phyloP scores from a whole-genome alignment of 2,888 invertebrate genomes.

The Dryobota labecula region DNA sequence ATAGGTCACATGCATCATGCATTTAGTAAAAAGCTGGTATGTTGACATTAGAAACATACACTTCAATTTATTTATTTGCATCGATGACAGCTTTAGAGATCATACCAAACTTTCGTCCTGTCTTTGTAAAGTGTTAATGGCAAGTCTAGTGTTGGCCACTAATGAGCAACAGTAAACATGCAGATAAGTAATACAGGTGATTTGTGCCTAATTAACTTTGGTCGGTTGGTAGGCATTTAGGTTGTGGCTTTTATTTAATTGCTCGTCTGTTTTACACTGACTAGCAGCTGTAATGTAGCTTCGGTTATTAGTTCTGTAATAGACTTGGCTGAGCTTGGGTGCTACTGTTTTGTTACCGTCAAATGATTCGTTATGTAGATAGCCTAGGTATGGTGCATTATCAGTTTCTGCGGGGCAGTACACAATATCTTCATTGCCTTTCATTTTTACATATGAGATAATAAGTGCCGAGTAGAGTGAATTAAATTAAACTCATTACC shows the following conservation, averaged over 20 bases:
- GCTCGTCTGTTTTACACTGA: constrained; percentile 42
- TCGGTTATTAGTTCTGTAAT: constrained; percentile 13
- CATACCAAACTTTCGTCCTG: background rate
- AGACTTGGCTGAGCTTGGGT: background rate
- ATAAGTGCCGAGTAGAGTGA: background rate
- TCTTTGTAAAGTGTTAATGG: background rate
- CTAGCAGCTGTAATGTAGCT: constrained; percentile 26
- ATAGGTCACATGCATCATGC: too few relatives aligned
- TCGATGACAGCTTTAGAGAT: background rate
- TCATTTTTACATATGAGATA: background rate
- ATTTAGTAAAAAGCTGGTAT: too few relatives aligned
- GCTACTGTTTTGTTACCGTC: constrained; percentile 7
- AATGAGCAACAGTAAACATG: constrained; percentile 38
- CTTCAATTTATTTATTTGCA: too few relatives aligned
- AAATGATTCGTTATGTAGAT: background rate
- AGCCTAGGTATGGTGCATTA: background rate
- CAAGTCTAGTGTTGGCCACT: constrained; percentile 27
- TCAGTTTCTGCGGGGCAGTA: background rate
- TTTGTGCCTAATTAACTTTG: constrained; percentile 49
- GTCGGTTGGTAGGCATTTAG: constrained; percentile 19
- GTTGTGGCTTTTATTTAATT: constrained; percentile 56
- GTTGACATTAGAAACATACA: too few relatives aligned
- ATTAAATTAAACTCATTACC: background rate
- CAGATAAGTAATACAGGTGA: constrained; percentile 33
- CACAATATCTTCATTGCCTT: background rate